phyloP scores from a whole-genome alignment of 2,797 vertebrate species.

The Botia almorhae region DNA sequence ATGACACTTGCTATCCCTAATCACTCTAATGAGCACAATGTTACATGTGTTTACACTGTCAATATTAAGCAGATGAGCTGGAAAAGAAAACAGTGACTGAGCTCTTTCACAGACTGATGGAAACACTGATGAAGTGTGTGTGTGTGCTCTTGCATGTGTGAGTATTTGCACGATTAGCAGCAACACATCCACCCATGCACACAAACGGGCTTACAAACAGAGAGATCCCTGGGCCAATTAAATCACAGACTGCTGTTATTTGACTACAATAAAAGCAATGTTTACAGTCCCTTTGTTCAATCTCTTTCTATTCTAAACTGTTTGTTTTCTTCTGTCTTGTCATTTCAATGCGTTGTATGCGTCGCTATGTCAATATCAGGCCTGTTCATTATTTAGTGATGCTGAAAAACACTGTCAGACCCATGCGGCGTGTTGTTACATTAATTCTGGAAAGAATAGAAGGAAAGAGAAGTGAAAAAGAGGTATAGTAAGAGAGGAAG shows the following conservation, averaged over 20 bases:
- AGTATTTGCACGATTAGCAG: conserved; percentile 14
- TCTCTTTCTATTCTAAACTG: conserved; percentile 25
- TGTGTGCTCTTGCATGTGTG: not conserved
- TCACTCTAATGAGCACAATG: conserved; percentile 46
- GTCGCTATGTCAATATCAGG: conserved; percentile 31
- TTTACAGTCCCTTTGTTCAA: conserved; percentile 8
- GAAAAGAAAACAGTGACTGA: conserved; percentile 44
- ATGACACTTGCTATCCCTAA: conserved; percentile 16
- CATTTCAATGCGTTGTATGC: conserved; percentile 28
- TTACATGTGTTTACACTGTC: conserved; percentile 44
- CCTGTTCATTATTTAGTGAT: conserved; percentile 19
- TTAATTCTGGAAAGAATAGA: conserved; percentile 6
- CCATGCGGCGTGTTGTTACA: conserved; percentile 8
- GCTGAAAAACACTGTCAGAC: conserved; percentile 32
- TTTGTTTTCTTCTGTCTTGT: conserved; percentile 40
- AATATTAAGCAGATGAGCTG: conserved; percentile 52
- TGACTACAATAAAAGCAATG: conserved; percentile 35
- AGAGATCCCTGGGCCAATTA: conserved; percentile 38
- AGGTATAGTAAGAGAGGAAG: not conserved
- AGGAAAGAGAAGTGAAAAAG: not conserved
- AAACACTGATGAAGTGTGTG: not conserved
- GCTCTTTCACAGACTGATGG: conserved; percentile 26
- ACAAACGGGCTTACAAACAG: conserved; percentile 16
- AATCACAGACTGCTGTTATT: conserved; percentile 28
- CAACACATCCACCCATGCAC: conserved; percentile 20